phyloP scores from a whole-genome alignment of 2,888 invertebrate genomes.

The Sarcophaga rosellei region DNA sequence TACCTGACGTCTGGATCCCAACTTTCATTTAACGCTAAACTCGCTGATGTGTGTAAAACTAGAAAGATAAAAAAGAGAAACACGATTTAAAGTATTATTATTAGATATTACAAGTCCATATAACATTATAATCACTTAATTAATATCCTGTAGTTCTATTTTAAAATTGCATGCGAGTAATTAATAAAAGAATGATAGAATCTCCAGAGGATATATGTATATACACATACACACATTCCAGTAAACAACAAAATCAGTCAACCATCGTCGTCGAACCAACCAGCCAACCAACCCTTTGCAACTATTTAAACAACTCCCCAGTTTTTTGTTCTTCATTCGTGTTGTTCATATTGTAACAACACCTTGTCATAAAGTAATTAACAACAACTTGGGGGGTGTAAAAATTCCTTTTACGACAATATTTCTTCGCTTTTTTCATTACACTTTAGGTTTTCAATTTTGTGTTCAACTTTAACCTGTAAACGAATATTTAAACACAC shows the following conservation, averaged over 20 bases:
- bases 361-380: constrained; percentile 71
- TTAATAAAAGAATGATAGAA: too few relatives aligned
- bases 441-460: constrained; percentile 23
- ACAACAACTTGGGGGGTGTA: constrained; percentile 58
- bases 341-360: constrained; percentile 72
- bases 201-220: too few relatives aligned
- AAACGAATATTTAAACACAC: constrained; percentile 4
- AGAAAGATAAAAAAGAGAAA: constrained; percentile 78
- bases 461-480: constrained; percentile 42
- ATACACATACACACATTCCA: neutral
- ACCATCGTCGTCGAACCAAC: neutral
- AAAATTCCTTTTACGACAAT: constrained; percentile 44
- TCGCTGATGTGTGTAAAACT: constrained; percentile 99
- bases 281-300: constrained; percentile 20
- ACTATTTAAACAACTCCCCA: constrained; percentile 18
- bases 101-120: neutral
- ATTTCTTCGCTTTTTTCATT: constrained; percentile 2
- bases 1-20: constrained; percentile 97
- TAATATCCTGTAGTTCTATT: neutral
- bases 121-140: neutral
- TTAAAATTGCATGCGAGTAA: too few relatives aligned
- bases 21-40: constrained; percentile 98
- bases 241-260: constrained; percentile 20
- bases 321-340: constrained; percentile 17
- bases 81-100: neutral